These are phyloP conservation scores for Erannis defoliaria DNA, from an alignment of 2,888 invertebrate genomes.

Conservation along the genomic window DNA sequence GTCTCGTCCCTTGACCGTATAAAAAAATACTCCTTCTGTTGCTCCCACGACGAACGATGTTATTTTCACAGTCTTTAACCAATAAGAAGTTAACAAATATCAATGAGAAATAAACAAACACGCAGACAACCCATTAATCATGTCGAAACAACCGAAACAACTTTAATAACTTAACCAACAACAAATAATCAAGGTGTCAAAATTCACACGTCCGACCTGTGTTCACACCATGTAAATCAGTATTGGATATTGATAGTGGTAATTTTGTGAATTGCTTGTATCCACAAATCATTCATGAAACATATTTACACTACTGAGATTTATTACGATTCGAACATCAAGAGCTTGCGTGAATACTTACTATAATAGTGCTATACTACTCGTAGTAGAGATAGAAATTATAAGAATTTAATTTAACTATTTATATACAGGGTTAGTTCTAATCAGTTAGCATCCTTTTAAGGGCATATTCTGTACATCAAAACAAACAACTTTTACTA, in stretches of 20 bases:
- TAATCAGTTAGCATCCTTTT: too few species aligned
- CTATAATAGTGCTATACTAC: too few species aligned
- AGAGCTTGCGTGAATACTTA: too few species aligned
- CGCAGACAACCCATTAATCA: slow-evolving; percentile 26
- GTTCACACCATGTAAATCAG: slow-evolving; percentile 58
- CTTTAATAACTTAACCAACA: slow-evolving; percentile 54
- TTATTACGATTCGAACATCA: background rate
- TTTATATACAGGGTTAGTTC: too few species aligned
- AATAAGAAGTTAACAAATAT: background rate
- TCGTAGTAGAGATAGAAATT: too few species aligned
- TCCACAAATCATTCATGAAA: slow-evolving; percentile 52
- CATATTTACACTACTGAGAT: slow-evolving; percentile 11
- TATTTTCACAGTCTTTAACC: background rate
- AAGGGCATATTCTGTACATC: too few species aligned
- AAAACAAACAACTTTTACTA: too few species aligned
- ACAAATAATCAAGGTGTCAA: slow-evolving; percentile 54
- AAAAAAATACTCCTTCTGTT: too few species aligned
- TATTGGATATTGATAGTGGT: slow-evolving; percentile 51
- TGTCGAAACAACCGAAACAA: slow-evolving; percentile 36
- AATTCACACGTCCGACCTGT: slow-evolving; percentile 55
- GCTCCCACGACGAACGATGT: background rate
- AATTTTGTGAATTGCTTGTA: slow-evolving; percentile 59
- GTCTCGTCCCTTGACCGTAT: too few species aligned
- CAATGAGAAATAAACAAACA: slow-evolving; percentile 8
- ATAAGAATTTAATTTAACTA: too few species aligned